Base-by-base conservation (phyloP, 2,113 vertebrate genomes). In the Phalacrocorax carbo region DNA sequence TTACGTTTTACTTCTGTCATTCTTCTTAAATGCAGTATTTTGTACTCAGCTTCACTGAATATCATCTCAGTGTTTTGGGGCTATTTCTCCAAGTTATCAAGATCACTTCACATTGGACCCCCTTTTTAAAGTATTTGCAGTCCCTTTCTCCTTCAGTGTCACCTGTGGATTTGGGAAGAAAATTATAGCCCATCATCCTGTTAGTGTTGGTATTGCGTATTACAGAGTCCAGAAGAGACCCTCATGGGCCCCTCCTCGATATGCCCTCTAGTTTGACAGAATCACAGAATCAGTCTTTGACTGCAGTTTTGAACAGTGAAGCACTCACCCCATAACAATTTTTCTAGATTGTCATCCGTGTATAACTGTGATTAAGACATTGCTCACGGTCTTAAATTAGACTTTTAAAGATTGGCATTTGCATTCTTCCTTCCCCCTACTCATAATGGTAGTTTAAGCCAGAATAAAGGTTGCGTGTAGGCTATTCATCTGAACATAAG, bases 361-460 rank as follows among this genome's bases (percentile, higher is more conserved):
- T 93, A 55, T 60, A 91, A 71, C 73, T 71, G 68, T 86, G 86
- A 89, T 93, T 95, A 95, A 94, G 66, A 65, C 38, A 94, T 95
- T 91, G 83, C 86, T 93, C 93, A 78, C 0, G 0, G 51, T 77
- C 88, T 94, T 88, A 94, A 93, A 81, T 86, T 66, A 92, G 64
- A 92, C 58, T 81, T 81, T 46, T 29, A 86, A 88, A 82, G 91
- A 93, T 20, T 69, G 34, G 42, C 72, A 84, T 82, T 91, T 94
- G 23, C 44, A 44, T 85, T 91, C 26, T 89, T 79, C 38, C 40
- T 82, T 7, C n/a, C 42, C 38, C 13, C 22, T 0, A 21, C n/a
- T 90, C 1, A 0, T 40, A 69, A 66, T 9, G 15, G 46, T 76
- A 60, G 27, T 27, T 40, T 51, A 84, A 66, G 12, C 79, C 70